phyloP scores from a whole-genome alignment of 2,888 invertebrate genomes.

The Mystacides longicornis region DNA sequence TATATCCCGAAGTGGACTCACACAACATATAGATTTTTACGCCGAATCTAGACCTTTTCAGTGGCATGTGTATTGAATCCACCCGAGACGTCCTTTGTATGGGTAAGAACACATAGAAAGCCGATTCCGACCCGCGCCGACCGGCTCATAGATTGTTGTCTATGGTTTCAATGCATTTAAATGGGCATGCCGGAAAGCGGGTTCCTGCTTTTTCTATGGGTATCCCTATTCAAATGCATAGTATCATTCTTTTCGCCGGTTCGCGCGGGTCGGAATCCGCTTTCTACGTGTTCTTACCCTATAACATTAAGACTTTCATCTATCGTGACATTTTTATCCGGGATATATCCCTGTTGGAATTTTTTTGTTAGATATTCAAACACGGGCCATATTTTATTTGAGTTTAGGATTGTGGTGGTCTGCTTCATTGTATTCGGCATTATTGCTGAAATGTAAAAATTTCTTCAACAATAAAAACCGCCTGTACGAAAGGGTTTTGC shows the following conservation, averaged over 20 bases:
- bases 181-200: too few relatives aligned
- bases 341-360: conserved; percentile 20
- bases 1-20: conserved; percentile 29
- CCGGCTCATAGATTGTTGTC: too few relatives aligned
- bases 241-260: too few relatives aligned
- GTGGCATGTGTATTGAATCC: conserved; percentile 30
- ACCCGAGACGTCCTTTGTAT: conserved; percentile 29
- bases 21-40: conserved; percentile 30
- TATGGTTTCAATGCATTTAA: too few relatives aligned
- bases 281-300: too few relatives aligned
- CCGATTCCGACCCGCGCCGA: too few relatives aligned
- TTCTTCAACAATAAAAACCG: conserved; percentile 16
- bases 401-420: conserved; percentile 23
- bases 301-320: conserved; percentile 29
- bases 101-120: too few relatives aligned
- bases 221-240: too few relatives aligned
- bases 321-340: conserved; percentile 26
- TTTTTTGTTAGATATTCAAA: conserved; percentile 20
- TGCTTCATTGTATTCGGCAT: conserved; percentile 19
- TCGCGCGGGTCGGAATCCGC: too few relatives aligned
- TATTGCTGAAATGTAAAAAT: conserved; percentile 21
- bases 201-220: too few relatives aligned
- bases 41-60: conserved; percentile 30
- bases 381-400: conserved; percentile 25
- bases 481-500: conserved; percentile 14